Base-by-base conservation (phyloP, 2,113 vertebrate species). In the Rallus limicola region DNA sequence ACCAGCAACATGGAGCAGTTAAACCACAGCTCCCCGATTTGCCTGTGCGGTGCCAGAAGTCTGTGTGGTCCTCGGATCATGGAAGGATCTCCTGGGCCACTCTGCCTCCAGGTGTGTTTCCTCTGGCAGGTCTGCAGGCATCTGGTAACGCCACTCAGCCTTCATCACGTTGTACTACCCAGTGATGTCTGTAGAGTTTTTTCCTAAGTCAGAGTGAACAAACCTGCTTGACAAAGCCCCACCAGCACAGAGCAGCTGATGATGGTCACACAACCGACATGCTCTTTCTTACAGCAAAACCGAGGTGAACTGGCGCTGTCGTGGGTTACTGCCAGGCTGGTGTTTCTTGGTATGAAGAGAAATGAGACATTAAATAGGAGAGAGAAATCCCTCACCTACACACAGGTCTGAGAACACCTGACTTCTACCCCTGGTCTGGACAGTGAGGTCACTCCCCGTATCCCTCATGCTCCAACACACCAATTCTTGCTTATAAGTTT, bases 181-280 rank as follows among this genome's bases (percentile, higher is more conserved):
- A 79, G 76, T 29, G 42, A 36, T 2, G 5, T 70, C 44, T 31
- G 17, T 50, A 63, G 34, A 40, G 40, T 23, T 78, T 74, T 80
- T 78, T 46, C 53, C n/a, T 0, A 1, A 81, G 44, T 44, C 40
- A 55, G 33, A 90, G 29, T 26, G 40, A 86, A 70, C 10, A 88
- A 62, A 80, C 55, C 31, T 46, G 28, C 59, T 74, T 62, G 64
- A 48, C 26, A 90, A 94, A 71, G 40, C 33, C 26, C 34, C 50
- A 7, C 10, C 25, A 63, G 52, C 1, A 2, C 48, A 36, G 36
- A 75, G 85, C 9, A 55, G 48, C 58, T 52, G 58, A 72, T 24
- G 3, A 4, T 1, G 19, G 52, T 44, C 0, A 0, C 69, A 69
- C 13, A 29, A 24, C 7, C 4, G 72, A 40, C 4, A 1, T 2